Evolutionary conservation across 2,113 vertebrate species (phyloP).

Genomic region (Saguinus imperator): DNA sequence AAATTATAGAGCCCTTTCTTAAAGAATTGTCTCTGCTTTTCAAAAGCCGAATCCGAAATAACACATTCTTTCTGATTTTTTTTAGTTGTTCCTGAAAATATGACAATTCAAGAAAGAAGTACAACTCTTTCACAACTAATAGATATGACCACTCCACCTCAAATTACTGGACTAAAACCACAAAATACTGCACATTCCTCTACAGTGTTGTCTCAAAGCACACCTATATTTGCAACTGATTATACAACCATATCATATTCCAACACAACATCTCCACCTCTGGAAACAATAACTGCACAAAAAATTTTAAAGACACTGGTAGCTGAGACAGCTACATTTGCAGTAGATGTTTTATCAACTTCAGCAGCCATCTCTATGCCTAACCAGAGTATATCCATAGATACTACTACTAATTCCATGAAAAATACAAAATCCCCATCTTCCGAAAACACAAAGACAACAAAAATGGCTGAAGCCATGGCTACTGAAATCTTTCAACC

Average conservation of each 20-base stretch:
- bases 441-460: constrained; percentile 41
- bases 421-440: not conserved
- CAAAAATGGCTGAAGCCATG: constrained; percentile 15
- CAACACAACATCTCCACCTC: not conserved
- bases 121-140: constrained; percentile 35
- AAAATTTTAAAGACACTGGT: not conserved
- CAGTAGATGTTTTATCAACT: not conserved
- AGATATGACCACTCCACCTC: constrained; percentile 35
- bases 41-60: constrained; percentile 49
- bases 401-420: not conserved
- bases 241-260: not conserved
- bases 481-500: constrained; percentile 31
- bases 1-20: constrained; percentile 35
- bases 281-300: constrained; percentile 8
- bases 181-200: constrained; percentile 38
- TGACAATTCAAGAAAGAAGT: constrained; percentile 51
- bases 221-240: constrained; percentile 5
- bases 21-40: constrained; percentile 55
- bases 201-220: not conserved
- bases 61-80: constrained; percentile 58
- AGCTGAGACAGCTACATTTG: not conserved
- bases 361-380: constrained; percentile 13
- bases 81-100: constrained; percentile 69
- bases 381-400: not conserved
- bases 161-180: constrained; percentile 42